Evolutionary conservation across 2,113 vertebrate species (phyloP).

Genomic region (Cyprinus carpio): DNA sequence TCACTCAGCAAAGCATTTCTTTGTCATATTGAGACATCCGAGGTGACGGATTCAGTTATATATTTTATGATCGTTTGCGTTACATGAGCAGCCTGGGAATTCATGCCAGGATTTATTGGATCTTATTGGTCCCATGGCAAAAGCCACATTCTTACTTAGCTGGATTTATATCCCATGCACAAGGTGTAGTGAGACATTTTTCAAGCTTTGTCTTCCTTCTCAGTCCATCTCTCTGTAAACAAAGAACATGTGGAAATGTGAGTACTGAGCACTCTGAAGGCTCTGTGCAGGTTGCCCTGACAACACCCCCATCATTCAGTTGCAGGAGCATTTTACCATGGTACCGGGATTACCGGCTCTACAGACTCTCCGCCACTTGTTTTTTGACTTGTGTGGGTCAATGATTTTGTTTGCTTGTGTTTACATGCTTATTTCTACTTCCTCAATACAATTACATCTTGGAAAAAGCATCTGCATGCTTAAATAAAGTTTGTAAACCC

Average conservation of each 20-base stretch:
- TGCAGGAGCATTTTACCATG: not conserved
- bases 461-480: too few species aligned
- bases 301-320: conserved; percentile 25
- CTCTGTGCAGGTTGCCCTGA: not conserved
- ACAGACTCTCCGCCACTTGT: not conserved
- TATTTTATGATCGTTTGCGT: not conserved
- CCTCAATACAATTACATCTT: not conserved
- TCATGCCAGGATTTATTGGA: not conserved
- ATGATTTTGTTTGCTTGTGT: not conserved
- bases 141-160: not conserved
- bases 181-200: conserved; percentile 3
- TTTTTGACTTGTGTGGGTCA: not conserved
- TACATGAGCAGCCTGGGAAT: not conserved
- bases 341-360: not conserved
- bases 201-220: not conserved
- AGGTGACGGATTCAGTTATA: conserved; percentile 2
- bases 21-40: not conserved
- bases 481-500: too few species aligned
- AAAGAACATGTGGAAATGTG: not conserved
- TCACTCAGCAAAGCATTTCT: not conserved
- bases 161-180: not conserved
- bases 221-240: conserved; percentile 1
- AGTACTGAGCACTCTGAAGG: not conserved
- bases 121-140: not conserved
- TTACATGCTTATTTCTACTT: not conserved